phyloP scores from a whole-genome alignment of 1,140 invertebrate genomes.

The Procambarus virginalis region DNA sequence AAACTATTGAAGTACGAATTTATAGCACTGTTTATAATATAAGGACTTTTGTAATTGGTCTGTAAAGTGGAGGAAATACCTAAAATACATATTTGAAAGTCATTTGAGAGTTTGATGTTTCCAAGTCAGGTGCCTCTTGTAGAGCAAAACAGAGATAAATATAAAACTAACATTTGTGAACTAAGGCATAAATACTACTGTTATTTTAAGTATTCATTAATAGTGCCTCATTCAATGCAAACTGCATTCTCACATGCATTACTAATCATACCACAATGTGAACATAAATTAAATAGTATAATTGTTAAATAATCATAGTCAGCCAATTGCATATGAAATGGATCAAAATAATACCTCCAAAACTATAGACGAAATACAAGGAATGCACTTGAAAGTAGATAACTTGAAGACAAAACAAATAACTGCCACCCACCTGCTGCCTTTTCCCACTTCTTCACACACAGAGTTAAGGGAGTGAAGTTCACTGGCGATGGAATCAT shows the following conservation, averaged over 20 bases:
- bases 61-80: no score
- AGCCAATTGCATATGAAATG: background rate
- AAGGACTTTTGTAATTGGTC: no score
- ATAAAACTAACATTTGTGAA: no score
- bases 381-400: background rate
- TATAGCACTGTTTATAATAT: no score
- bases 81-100: no score
- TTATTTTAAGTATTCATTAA: background rate
- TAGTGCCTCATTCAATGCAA: background rate
- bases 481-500: slow-evolving; percentile 60
- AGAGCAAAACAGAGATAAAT: no score
- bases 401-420: background rate
- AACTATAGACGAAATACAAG: background rate
- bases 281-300: background rate
- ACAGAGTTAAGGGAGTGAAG: slow-evolving; percentile 41
- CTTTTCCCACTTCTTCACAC: slow-evolving; percentile 37
- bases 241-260: background rate
- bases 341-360: background rate
- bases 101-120: no score
- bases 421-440: slow-evolving; percentile 26
- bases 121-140: no score
- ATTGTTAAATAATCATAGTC: background rate
- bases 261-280: background rate
- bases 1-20: no score
- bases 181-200: background rate